phyloP scores from a whole-genome alignment of 2,797 vertebrate species.

The Syngnathus rostellatus region DNA sequence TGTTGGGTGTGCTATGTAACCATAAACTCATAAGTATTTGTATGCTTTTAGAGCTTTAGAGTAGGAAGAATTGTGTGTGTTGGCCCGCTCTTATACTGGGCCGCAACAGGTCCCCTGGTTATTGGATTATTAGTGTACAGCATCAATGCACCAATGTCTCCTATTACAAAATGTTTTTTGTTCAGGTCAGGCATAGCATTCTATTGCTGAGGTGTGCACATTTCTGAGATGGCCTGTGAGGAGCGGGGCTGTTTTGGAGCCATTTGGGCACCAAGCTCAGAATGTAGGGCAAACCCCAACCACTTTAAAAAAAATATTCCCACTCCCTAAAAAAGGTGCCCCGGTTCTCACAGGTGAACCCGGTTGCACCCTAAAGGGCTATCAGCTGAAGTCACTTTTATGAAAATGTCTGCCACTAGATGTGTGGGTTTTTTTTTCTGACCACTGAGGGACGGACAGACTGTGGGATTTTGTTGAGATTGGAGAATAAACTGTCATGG shows the following conservation, averaged over 20 bases:
- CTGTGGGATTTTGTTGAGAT: slow-evolving; percentile 17
- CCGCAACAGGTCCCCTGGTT: slow-evolving; percentile 18
- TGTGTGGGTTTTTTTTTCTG: slow-evolving; percentile 7
- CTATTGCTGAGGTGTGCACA: slow-evolving; percentile 50
- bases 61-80: slow-evolving; percentile 32
- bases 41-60: slow-evolving; percentile 23
- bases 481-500: neutral
- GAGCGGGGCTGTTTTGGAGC: slow-evolving; percentile 71
- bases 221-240: slow-evolving; percentile 60
- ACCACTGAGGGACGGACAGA: slow-evolving; percentile 33
- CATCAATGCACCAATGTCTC: slow-evolving; percentile 9
- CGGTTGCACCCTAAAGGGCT: slow-evolving; percentile 66
- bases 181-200: slow-evolving; percentile 33
- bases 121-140: slow-evolving; percentile 16
- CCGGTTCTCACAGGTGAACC: slow-evolving; percentile 63
- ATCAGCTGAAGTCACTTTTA: slow-evolving; percentile 61
- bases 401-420: slow-evolving; percentile 12
- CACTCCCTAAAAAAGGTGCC: slow-evolving; percentile 54
- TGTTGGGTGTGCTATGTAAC: neutral
- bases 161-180: slow-evolving; percentile 24
- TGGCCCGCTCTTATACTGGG: slow-evolving; percentile 33
- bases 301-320: slow-evolving; percentile 1
- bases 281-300: slow-evolving; percentile 72
- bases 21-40: slow-evolving; percentile 2
- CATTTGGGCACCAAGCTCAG: slow-evolving; percentile 66